A percentile compares a stretch with the other conserved stretches of the same genome.
Conservation (phyloP, 2,888 invertebrate species). For the Tiliacea citrago region DNA sequence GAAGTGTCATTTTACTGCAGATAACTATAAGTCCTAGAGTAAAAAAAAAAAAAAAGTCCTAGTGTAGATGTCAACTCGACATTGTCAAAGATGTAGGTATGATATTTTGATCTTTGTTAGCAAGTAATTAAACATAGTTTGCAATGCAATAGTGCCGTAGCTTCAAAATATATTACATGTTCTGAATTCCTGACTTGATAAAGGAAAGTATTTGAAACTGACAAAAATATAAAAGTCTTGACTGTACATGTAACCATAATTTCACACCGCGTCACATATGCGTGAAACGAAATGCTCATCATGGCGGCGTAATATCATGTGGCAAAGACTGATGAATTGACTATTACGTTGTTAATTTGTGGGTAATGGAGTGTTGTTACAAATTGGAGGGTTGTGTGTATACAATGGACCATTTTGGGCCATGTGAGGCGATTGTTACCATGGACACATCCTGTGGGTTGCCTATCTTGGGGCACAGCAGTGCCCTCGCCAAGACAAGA, state of each 20-base stretch:
- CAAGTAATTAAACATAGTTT: background rate
- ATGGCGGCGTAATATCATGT: constrained; percentile 42
- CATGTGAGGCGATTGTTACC: background rate
- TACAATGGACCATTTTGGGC: constrained; percentile 3
- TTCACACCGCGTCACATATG: constrained; percentile 57
- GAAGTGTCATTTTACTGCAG: no score
- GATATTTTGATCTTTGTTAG: background rate
- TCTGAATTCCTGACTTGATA: background rate
- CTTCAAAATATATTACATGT: background rate
- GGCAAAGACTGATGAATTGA: constrained; percentile 57
- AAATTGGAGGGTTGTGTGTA: constrained; percentile 18
- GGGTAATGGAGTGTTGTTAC: constrained; percentile 38
- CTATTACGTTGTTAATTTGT: constrained; percentile 54
- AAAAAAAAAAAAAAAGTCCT: no score
- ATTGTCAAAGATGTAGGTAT: background rate
- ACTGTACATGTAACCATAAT: constrained; percentile 40
- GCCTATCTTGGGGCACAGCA: no score
- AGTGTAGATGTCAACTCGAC: background rate
- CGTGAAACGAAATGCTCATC: constrained; percentile 63
- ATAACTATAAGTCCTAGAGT: no score
- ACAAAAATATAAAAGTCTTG: background rate
- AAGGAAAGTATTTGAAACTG: background rate
- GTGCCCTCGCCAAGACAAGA: no score
- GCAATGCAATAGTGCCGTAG: background rate
- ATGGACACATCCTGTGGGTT: no score